These are phyloP conservation scores for Actinemys pallida DNA, from an alignment of 2,113 vertebrate species.

Conservation along the genomic window DNA sequence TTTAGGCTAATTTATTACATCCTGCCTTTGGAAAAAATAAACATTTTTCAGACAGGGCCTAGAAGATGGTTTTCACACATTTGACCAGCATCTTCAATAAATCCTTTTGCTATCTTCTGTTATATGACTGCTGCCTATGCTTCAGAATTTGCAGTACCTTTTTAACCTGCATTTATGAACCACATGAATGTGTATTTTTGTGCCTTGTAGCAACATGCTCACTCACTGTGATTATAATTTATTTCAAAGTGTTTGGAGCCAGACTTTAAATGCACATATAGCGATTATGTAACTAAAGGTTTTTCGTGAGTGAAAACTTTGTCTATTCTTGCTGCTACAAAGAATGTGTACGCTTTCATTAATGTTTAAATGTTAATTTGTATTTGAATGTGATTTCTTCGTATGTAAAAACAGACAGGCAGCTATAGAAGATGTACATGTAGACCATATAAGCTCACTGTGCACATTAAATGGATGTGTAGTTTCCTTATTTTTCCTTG, in stretches of 20 bases:
- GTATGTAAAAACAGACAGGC: conserved; percentile 1
- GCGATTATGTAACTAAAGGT: neutral
- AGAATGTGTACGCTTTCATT: conserved; percentile 8
- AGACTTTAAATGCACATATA: conserved; percentile 1
- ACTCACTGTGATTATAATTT: conserved; percentile 15
- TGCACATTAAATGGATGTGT: neutral
- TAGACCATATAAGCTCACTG: neutral
- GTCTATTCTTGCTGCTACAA: conserved; percentile 47
- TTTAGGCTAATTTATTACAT: neutral
- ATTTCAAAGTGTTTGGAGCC: conserved; percentile 37
- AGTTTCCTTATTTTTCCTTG: conserved; percentile 32
- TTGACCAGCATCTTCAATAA: conserved; percentile 7
- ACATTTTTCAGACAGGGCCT: neutral
- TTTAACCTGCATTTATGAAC: neutral
- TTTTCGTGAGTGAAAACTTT: conserved; percentile 40
- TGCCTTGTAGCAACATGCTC: conserved; percentile 49
- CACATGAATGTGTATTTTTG: conserved; percentile 40
- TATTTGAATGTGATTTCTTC: conserved; percentile 70
- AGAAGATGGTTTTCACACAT: neutral
- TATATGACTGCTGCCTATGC: neutral
- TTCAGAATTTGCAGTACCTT: conserved; percentile 16
- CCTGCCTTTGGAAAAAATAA: neutral
- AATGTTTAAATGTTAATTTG: neutral
- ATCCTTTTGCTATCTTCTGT: conserved; percentile 9
- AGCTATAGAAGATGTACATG: neutral